Conservation (phyloP, 2,797 vertebrate genomes). For the Pogonophryne albipinna region DNA sequence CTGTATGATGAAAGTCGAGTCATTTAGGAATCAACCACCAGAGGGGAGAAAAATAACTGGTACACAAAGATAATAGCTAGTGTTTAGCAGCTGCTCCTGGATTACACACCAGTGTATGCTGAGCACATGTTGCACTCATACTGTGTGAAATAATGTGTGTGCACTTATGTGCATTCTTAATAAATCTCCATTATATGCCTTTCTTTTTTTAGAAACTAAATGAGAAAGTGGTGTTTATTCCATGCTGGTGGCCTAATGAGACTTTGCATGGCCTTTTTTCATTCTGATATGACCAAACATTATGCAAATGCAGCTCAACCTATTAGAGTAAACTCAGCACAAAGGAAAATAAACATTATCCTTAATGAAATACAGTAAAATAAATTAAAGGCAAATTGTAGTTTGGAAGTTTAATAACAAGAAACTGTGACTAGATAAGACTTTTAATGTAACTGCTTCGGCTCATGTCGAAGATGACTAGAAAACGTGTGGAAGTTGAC, state of each 20-base stretch:
- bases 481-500: constrained; percentile 38
- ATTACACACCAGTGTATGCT: constrained; percentile 28
- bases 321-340: constrained; percentile 40
- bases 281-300: constrained; percentile 63
- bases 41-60: constrained; percentile 32
- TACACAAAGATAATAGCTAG: constrained; percentile 43
- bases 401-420: constrained; percentile 59
- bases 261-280: constrained; percentile 49
- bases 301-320: constrained; percentile 58
- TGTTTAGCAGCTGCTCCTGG: constrained; percentile 56
- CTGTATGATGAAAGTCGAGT: constrained; percentile 57
- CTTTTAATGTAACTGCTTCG: constrained; percentile 35
- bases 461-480: constrained; percentile 22
- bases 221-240: constrained; percentile 74
- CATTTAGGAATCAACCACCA: constrained; percentile 51
- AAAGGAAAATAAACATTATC: constrained; percentile 55
- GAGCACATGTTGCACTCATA: neutral
- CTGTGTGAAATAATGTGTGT: constrained; percentile 17
- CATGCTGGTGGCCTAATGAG: constrained; percentile 55
- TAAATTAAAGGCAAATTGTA: constrained; percentile 56
- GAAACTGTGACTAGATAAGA: constrained; percentile 51
- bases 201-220: constrained; percentile 70
- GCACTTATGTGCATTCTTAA: constrained; percentile 1
- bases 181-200: constrained; percentile 78
- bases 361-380: constrained; percentile 68